Evolutionary conservation across 2,113 vertebrate species (phyloP).

Genomic region (Benitochromis conjunctus): DNA sequence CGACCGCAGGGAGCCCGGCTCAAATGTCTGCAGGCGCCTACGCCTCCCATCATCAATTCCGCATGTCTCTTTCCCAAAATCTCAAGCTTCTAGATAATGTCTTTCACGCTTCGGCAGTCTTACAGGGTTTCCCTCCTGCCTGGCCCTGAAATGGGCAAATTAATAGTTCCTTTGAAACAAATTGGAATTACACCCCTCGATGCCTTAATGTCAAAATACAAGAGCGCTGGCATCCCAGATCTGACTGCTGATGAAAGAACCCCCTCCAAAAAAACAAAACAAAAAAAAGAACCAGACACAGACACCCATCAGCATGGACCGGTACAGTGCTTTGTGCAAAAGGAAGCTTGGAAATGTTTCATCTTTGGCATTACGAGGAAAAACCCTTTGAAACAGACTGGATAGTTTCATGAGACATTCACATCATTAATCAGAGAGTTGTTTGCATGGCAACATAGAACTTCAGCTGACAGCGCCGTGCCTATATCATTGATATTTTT

Average conservation of each 20-base stretch:
- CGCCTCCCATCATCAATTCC: slow-evolving; percentile 88
- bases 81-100: slow-evolving; percentile 87
- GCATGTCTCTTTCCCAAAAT: slow-evolving; percentile 79
- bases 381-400: neutral
- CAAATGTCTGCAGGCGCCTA: slow-evolving; percentile 80
- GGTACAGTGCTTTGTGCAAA: neutral
- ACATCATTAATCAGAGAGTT: neutral
- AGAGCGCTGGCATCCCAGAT: slow-evolving; percentile 35
- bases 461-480: neutral
- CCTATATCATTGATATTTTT: neutral
- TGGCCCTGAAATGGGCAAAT: slow-evolving; percentile 89
- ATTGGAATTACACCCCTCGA: slow-evolving; percentile 82
- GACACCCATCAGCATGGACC: neutral
- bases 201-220: slow-evolving; percentile 73
- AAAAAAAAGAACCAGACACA: neutral
- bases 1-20: slow-evolving; percentile 82
- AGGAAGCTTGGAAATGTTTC: neutral
- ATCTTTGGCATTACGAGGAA: slow-evolving; percentile 1
- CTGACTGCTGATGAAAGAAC: slow-evolving; percentile 46
- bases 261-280: neutral
- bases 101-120: slow-evolving; percentile 86
- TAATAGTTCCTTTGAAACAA: slow-evolving; percentile 90
- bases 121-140: slow-evolving; percentile 85
- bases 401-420: neutral
- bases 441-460: neutral